Percentiles rank a stretch among this genome's conserved stretches.
Evolutionary conservation across 1,140 invertebrate genomes (phyloP).

Genomic region (Rhyacophila brunnea): DNA sequence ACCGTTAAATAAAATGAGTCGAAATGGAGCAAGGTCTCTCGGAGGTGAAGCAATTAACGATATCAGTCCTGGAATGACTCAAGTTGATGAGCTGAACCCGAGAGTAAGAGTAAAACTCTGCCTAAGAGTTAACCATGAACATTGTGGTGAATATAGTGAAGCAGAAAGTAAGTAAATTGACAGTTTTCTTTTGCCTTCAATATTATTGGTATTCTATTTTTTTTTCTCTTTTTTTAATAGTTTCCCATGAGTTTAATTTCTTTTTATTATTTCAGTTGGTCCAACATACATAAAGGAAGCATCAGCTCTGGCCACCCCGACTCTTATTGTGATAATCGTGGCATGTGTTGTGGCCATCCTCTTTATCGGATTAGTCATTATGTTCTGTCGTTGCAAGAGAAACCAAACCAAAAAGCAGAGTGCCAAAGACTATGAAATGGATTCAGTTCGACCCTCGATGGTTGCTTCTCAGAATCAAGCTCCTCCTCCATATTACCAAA

Average conservation of each 20-base stretch:
- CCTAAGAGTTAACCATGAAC: constrained; percentile 70
- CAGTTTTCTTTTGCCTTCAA: too few species aligned
- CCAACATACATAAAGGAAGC: constrained; percentile 76
- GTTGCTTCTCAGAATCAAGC: constrained; percentile 77
- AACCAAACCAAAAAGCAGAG: constrained; percentile 76
- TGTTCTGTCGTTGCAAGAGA: constrained; percentile 84
- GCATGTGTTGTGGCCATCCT: constrained; percentile 78
- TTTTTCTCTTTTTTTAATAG: too few species aligned
- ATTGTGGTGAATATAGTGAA: constrained; percentile 79
- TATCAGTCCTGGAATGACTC: constrained; percentile 45
- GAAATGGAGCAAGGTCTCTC: constrained; percentile 50
- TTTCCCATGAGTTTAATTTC: too few species aligned
- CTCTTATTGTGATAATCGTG: constrained; percentile 77
- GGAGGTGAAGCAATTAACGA: constrained; percentile 52
- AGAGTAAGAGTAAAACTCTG: constrained; percentile 76
- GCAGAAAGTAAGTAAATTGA: constrained; percentile 70
- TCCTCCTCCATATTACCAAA: constrained; percentile 81
- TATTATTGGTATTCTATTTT: background rate
- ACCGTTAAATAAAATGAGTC: constrained; percentile 39
- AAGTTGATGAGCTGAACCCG: constrained; percentile 60
- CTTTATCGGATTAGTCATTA: constrained; percentile 71
- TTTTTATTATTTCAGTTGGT: constrained; percentile 67
- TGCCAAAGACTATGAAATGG: constrained; percentile 88
- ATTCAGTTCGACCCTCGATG: constrained; percentile 75
- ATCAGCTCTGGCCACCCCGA: constrained; percentile 71